phyloP scores from a whole-genome alignment of 2,113 vertebrate species.

The Pundamilia nyererei region DNA sequence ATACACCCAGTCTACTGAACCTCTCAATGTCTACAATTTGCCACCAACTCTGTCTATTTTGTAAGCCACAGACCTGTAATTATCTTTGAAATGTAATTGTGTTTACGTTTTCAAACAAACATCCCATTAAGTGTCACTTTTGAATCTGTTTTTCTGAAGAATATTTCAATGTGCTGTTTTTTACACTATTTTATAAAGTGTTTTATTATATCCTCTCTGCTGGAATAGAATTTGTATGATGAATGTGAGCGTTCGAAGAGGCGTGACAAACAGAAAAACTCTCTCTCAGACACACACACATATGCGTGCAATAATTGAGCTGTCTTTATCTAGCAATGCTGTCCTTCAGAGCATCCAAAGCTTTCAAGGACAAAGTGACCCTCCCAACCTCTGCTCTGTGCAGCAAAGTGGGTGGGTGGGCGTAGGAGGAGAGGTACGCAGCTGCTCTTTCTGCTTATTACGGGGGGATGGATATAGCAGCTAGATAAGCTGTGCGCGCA shows the following conservation, averaged over 20 bases:
- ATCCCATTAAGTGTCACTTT: not conserved
- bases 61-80: not conserved
- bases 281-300: not conserved
- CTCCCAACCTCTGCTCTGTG: conserved; percentile 25
- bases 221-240: not conserved
- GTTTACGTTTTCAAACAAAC: not conserved
- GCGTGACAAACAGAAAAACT: not conserved
- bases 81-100: not conserved
- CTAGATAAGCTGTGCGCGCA: conserved; percentile 19
- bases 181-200: not conserved
- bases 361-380: conserved; percentile 65
- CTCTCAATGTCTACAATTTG: not conserved
- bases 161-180: not conserved
- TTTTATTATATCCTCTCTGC: not conserved
- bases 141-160: not conserved
- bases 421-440: conserved; percentile 21
- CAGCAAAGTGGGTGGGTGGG: conserved; percentile 4
- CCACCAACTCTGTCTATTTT: not conserved
- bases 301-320: not conserved
- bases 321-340: conserved; percentile 42
- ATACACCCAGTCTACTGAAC: not conserved
- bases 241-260: not conserved
- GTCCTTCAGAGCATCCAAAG: conserved; percentile 54
- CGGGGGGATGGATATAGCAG: conserved; percentile 22
- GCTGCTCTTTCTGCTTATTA: conserved; percentile 51